phyloP scores from a whole-genome alignment of 2,888 invertebrate genomes.

The Hydriomena furcata region DNA sequence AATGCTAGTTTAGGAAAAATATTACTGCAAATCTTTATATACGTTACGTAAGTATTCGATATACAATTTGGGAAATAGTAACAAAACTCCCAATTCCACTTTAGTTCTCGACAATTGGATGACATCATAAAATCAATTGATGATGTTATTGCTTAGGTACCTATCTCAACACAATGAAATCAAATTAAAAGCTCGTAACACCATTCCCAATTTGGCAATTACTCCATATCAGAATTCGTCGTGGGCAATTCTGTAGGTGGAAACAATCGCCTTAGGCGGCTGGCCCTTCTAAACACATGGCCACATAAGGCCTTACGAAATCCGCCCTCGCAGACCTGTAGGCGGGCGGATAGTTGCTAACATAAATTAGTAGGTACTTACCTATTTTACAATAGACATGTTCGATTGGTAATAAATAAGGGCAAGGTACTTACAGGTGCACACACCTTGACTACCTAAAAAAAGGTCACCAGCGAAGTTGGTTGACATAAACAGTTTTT shows the following conservation, averaged over 20 bases:
- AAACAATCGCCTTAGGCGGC: constrained; percentile 18
- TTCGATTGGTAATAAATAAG: constrained; percentile 9
- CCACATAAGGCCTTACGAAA: constrained; percentile 48
- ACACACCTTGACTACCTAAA: too few species aligned
- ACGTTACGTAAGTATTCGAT: too few species aligned
- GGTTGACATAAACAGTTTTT: too few species aligned
- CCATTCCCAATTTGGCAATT: constrained; percentile 30
- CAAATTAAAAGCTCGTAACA: constrained; percentile 18
- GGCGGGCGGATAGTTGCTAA: constrained; percentile 20
- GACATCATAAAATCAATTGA: too few species aligned
- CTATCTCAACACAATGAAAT: not conserved
- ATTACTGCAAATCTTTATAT: too few species aligned
- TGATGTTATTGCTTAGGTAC: too few species aligned
- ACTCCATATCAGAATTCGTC: constrained; percentile 24
- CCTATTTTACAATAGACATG: not conserved
- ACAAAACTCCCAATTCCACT: too few species aligned
- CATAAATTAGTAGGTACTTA: not conserved
- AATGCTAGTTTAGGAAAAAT: too few species aligned
- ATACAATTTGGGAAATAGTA: too few species aligned
- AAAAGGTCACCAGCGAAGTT: too few species aligned
- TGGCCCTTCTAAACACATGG: constrained; percentile 42
- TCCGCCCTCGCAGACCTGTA: constrained; percentile 33
- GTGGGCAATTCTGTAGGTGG: constrained; percentile 38
- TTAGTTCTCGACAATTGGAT: too few species aligned
- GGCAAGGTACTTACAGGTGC: too few species aligned